A percentile compares a stretch with the other conserved stretches of the same genome.
These are phyloP conservation scores for Drosophila diplacantha DNA, from an alignment of 2,888 invertebrate genomes.

Conservation along the genomic window DNA sequence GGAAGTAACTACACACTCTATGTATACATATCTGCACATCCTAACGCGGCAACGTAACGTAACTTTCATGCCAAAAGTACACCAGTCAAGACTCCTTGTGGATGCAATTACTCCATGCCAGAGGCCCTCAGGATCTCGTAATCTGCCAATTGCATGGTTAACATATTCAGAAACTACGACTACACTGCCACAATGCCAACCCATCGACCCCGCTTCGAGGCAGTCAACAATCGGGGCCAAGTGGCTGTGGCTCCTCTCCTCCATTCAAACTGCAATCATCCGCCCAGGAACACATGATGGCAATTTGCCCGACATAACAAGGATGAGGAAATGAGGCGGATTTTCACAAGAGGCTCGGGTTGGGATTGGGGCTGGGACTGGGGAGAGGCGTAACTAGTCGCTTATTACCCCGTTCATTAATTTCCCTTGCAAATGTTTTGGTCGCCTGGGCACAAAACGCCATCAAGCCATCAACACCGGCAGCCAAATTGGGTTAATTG, in stretches of 20 bases:
- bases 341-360: not conserved
- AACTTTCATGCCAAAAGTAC: not conserved
- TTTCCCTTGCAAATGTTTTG: slow-evolving; percentile 54
- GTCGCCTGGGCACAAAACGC: slow-evolving; percentile 25
- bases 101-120: not conserved
- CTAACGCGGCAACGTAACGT: not conserved
- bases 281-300: slow-evolving; percentile 35
- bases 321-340: slow-evolving; percentile 1
- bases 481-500: slow-evolving; percentile 65
- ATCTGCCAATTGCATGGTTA: slow-evolving; percentile 37
- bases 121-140: slow-evolving; percentile 17
- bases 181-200: slow-evolving; percentile 4
- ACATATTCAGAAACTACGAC: slow-evolving; percentile 24
- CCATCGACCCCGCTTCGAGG: slow-evolving; percentile 19
- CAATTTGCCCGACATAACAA: slow-evolving; percentile 42
- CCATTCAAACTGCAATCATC: slow-evolving; percentile 25
- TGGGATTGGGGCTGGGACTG: not conserved
- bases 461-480: slow-evolving; percentile 49
- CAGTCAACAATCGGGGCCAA: slow-evolving; percentile 38
- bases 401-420: slow-evolving; percentile 51
- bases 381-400: slow-evolving; percentile 13
- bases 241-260: slow-evolving; percentile 14
- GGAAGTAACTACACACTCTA: no score
- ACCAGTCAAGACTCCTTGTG: slow-evolving; percentile 1
- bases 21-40: not conserved